A percentile compares a stretch with the other conserved stretches of the same genome.
Evolutionary conservation across 1,140 invertebrate species (phyloP).

Genomic region (Eulimnadia texana): DNA sequence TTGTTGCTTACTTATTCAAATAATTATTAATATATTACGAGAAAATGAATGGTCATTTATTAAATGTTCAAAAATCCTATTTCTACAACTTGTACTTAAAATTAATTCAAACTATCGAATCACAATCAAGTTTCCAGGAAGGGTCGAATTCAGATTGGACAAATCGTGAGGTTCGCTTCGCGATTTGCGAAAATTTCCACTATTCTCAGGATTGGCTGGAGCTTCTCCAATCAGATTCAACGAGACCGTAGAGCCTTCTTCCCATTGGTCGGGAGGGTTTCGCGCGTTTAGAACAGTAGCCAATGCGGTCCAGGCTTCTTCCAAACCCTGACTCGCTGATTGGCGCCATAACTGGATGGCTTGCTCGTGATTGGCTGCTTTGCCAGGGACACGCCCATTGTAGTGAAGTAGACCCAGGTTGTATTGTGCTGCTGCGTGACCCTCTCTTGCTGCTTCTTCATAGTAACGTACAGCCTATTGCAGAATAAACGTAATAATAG

Average conservation of each 20-base stretch:
- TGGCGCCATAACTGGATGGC: neutral
- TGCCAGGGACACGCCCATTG: neutral
- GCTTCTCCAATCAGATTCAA: neutral
- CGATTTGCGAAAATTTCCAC: neutral
- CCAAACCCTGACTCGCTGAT: conserved; percentile 8
- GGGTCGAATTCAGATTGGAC: neutral
- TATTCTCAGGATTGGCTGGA: neutral
- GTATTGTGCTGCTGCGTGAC: conserved; percentile 7
- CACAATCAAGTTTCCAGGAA: neutral
- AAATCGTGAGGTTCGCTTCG: neutral
- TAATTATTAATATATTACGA: too few relatives aligned
- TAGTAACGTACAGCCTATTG: conserved; percentile 7
- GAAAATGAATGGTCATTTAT: neutral
- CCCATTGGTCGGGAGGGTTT: neutral
- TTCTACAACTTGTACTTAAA: too few relatives aligned
- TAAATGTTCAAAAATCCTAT: neutral
- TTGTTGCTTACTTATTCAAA: too few relatives aligned
- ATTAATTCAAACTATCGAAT: neutral
- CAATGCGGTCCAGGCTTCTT: conserved; percentile 9
- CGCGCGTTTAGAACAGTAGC: neutral
- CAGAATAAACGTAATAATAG: neutral
- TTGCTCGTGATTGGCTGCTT: neutral
- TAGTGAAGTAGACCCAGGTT: conserved; percentile 4
- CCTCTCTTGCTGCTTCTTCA: conserved; percentile 10
- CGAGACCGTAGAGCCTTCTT: neutral